Percentiles rank a stretch among this genome's conserved stretches.
phyloP scores from a whole-genome alignment of 1,140 invertebrate species.

The Papilio helenus region DNA sequence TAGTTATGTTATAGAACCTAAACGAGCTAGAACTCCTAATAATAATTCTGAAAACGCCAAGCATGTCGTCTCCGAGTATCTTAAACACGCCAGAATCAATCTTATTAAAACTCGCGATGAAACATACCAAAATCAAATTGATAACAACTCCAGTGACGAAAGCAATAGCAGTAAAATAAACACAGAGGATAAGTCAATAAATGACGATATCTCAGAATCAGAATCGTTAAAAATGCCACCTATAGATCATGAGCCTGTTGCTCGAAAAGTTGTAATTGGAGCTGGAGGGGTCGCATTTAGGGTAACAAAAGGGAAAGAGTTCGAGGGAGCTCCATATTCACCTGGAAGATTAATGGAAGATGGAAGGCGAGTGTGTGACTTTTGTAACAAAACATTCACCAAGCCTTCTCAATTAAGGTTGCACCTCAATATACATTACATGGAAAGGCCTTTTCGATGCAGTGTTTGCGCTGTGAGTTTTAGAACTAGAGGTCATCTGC shows the following conservation, averaged over 20 bases:
- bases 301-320: conserved; percentile 77
- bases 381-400: conserved; percentile 95
- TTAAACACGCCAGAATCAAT: conserved; percentile 84
- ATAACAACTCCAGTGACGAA: conserved; percentile 66
- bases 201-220: conserved; percentile 61
- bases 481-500: conserved; percentile 94
- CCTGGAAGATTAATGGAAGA: conserved; percentile 86
- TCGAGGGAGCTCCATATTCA: conserved; percentile 73
- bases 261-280: conserved; percentile 80
- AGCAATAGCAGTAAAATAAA: conserved; percentile 59
- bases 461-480: conserved; percentile 96
- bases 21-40: conserved; percentile 53
- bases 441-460: conserved; percentile 96
- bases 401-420: conserved; percentile 94
- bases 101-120: conserved; percentile 78
- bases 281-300: conserved; percentile 81
- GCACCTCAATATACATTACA: conserved; percentile 98
- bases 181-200: conserved; percentile 60
- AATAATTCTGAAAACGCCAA: conserved; percentile 82
- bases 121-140: conserved; percentile 55
- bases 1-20: conserved; percentile 48
- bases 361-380: conserved; percentile 91
- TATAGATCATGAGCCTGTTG: conserved; percentile 74
- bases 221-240: conserved; percentile 61
- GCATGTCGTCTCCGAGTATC: conserved; percentile 85